Percentiles rank a stretch among this genome's conserved stretches.
Evolutionary conservation across 2,888 invertebrate species (phyloP).

Genomic region (Pyrochroa serraticornis): DNA sequence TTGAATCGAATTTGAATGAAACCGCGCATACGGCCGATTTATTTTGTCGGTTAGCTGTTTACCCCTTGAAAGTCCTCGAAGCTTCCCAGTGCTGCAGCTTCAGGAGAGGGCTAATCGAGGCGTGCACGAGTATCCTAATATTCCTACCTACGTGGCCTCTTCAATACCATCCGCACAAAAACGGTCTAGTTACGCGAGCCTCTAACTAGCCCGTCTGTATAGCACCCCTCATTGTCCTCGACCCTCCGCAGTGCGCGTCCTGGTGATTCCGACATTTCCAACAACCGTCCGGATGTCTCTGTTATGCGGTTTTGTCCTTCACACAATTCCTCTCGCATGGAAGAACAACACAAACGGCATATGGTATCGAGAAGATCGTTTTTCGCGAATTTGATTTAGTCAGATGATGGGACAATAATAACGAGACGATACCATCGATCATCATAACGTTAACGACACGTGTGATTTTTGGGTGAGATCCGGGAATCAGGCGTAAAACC

Average conservation of each 20-base stretch:
- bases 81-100: not conserved
- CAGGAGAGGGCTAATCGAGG: constrained; percentile 39
- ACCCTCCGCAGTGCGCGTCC: constrained; percentile 20
- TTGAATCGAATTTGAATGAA: no score
- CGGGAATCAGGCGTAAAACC: constrained; percentile 41
- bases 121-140: constrained; percentile 52
- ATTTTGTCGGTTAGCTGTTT: constrained; percentile 26
- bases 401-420: not conserved
- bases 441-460: constrained; percentile 14
- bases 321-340: constrained; percentile 15
- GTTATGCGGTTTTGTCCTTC: constrained; percentile 24
- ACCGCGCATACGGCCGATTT: constrained; percentile 1
- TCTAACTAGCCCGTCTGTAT: constrained; percentile 41
- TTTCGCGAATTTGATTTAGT: not conserved
- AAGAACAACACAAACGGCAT: constrained; percentile 11
- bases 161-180: constrained; percentile 39
- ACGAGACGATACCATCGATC: constrained; percentile 18
- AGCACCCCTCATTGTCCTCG: constrained; percentile 28
- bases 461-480: constrained; percentile 30
- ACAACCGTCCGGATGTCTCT: constrained; percentile 34
- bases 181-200: constrained; percentile 37
- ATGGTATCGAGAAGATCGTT: constrained; percentile 19
- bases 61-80: constrained; percentile 17
- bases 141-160: constrained; percentile 54
- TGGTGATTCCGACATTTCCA: constrained; percentile 18